Base-by-base conservation (phyloP, 2,888 invertebrate genomes). In the Cheilosia urbana region DNA sequence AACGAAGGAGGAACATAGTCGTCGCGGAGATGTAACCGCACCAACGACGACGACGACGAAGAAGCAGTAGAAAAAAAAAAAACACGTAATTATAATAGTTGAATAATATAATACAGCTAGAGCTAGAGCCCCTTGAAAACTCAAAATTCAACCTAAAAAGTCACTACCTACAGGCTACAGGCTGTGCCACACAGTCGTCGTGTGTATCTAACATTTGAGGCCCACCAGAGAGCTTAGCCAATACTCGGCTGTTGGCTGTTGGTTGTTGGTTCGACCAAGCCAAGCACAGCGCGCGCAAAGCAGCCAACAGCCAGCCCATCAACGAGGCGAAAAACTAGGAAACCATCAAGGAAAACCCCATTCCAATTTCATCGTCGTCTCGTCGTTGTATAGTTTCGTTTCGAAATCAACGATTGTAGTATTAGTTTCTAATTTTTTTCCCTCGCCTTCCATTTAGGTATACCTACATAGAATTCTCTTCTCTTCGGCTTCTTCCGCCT, bases 311-410 rank as follows among this genome's bases (percentile, higher is more conserved):
- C 82, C 71, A 82, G 42, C 65, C 71, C 65, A 77, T 60, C 78
- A 65, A 63, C 78, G 69, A 71, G 69, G 80, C 84, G 84, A 84
- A 80, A 84, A 84, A 80, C 84, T 84, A 84, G 84, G 84, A 84
- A 84, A 84, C 84, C 84, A 84, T 80, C 84, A 84, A 84, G 84
- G 84, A 84, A 84, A 84, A 84, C 84, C 84, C 84, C 84, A 84
- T 84, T 84, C 84, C 84, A 84, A 84, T 84, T 84, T 69, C 69
- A 80, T 65, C 53, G 53, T 42, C 42, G 58, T 51, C 24, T 63
- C 47, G 15, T 45, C 34, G 72, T 66, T 21, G 62, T 68, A 75
- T 68, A 75, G 63, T 58, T 81, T 76, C 63, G 47, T 82, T 82
- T 82, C 77, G 82, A 82, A 82, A 82, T 82, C 75, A 63, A 47